Percentiles rank a stretch among this genome's conserved stretches.
phyloP scores from a whole-genome alignment of 2,113 vertebrate genomes.

The Chiloscyllium plagiosum region DNA sequence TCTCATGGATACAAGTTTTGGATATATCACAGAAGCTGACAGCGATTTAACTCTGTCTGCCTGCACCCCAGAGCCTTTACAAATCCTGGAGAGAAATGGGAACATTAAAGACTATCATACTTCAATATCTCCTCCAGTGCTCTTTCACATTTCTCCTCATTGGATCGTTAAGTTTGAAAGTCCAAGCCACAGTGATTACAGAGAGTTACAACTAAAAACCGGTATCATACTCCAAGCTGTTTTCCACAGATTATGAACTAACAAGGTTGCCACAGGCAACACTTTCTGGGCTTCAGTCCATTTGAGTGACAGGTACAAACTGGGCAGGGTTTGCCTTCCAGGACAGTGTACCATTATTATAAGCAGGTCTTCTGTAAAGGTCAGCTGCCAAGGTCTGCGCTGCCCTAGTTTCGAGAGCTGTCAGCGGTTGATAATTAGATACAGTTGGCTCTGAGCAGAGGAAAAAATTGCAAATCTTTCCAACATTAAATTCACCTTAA shows the following conservation, averaged over 20 bases:
- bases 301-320: slow-evolving; percentile 28
- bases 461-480: neutral
- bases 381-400: slow-evolving; percentile 4
- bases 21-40: too few species aligned
- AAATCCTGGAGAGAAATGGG: neutral
- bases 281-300: neutral
- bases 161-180: neutral
- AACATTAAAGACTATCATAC: too few species aligned
- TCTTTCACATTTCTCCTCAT: neutral
- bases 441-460: neutral
- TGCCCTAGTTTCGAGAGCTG: neutral
- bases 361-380: neutral
- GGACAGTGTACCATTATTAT: neutral
- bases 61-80: neutral
- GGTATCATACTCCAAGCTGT: neutral
- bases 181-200: neutral
- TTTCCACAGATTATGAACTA: neutral
- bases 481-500: neutral
- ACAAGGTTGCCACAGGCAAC: neutral
- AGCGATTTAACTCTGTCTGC: too few species aligned
- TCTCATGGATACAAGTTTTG: neutral
- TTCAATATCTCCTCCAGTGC: neutral
- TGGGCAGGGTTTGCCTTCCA: neutral
- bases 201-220: neutral
- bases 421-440: slow-evolving; percentile 16